Evolutionary conservation across 2,113 vertebrate genomes (phyloP).

Genomic region (Pteronura brasiliensis): DNA sequence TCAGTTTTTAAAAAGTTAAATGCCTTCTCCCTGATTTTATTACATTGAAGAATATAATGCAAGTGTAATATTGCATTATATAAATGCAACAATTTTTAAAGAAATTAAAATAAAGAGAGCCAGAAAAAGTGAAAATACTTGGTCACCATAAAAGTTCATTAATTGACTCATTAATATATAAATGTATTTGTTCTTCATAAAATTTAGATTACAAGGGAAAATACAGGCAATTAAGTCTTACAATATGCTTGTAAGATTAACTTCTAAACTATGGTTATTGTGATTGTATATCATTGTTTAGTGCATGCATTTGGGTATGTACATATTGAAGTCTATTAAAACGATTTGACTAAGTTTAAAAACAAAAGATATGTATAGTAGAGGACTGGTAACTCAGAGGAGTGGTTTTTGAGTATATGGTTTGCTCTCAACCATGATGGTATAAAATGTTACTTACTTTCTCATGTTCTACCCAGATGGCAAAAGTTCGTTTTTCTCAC

Average conservation of each 20-base stretch:
- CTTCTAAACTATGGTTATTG: background rate
- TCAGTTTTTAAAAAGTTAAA: background rate
- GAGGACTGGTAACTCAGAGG: background rate
- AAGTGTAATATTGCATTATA: background rate
- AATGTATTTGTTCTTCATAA: background rate
- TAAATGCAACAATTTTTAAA: background rate
- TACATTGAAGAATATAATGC: background rate
- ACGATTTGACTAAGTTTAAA: background rate
- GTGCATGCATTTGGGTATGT: background rate
- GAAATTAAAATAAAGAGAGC: background rate
- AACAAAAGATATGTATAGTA: background rate
- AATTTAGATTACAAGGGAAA: background rate
- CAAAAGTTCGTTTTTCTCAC: constrained; percentile 2
- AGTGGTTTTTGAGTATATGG: background rate
- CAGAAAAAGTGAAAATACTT: background rate
- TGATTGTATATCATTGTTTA: background rate
- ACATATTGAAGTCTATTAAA: background rate
- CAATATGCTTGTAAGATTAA: background rate
- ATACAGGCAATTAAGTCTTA: background rate
- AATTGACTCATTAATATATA: background rate
- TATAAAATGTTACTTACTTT: background rate
- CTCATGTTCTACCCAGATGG: background rate
- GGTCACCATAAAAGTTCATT: background rate
- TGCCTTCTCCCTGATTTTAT: background rate
- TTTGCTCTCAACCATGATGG: background rate